These are phyloP conservation scores for Caranx melampygus DNA, from an alignment of 2,113 vertebrate species.

Conservation along the genomic window DNA sequence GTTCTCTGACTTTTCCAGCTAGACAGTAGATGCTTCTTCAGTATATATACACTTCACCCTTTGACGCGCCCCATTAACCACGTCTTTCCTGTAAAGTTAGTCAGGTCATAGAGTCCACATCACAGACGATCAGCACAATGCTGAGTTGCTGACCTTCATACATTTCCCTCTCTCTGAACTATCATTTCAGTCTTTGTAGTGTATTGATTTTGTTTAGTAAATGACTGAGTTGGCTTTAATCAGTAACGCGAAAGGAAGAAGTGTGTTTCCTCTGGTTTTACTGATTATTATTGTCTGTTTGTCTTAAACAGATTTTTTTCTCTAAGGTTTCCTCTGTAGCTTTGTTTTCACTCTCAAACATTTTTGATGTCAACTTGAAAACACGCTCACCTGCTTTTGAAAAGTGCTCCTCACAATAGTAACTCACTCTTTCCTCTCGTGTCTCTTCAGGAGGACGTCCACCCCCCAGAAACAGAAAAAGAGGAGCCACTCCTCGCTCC, in stretches of 20 bases:
- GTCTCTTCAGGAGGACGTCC: conserved; percentile 83
- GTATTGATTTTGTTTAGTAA: not conserved
- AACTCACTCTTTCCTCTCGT: not conserved
- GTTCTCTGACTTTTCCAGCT: not conserved
- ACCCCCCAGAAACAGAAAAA: conserved; percentile 77
- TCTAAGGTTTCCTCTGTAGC: not conserved
- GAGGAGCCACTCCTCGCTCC: conserved; percentile 80
- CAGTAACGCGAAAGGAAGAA: not conserved
- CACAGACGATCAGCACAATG: too few species aligned
- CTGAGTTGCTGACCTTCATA: conserved; percentile 24
- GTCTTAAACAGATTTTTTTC: not conserved
- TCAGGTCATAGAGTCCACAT: not conserved
- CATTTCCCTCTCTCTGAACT: not conserved
- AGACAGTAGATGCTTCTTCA: not conserved
- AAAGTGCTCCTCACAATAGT: not conserved
- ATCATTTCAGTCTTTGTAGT: not conserved
- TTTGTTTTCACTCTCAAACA: not conserved
- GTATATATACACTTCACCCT: conserved; percentile 12
- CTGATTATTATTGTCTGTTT: not conserved
- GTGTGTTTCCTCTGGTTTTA: not conserved
- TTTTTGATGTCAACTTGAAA: not conserved
- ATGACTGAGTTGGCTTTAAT: not conserved
- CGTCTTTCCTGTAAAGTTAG: conserved; percentile 27
- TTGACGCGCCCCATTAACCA: conserved; percentile 11
- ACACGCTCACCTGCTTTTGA: not conserved